Evolutionary conservation across 2,797 vertebrate genomes (phyloP), one percentile per base, ranked within the genome.

Genomic region (Spinus pinus): DNA sequence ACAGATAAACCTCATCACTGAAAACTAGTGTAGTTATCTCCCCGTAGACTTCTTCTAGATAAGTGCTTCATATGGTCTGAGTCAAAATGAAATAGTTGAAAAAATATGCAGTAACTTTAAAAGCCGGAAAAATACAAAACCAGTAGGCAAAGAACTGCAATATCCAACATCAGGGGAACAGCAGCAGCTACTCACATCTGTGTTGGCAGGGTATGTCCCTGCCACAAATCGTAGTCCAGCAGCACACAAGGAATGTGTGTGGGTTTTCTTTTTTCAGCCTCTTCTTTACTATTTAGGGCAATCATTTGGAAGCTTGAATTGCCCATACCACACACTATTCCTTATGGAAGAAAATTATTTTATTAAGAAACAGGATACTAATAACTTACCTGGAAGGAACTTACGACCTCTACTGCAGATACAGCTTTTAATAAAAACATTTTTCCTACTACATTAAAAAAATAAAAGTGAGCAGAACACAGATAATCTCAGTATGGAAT

Each of bases 321-420:
- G 65, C 37, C 53, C 20, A 7, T 25, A 50, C 16, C 19, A 69
- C 23, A 57, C 46, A 42, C 65, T 42, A 37, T 33, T 83, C 27
- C 39, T 51, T n/a, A 50, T 3, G 23, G n/a, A 33, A 74, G 71
- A 75, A 44, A 41, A 27, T 0, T 50, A 2, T n/a, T 62, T n/a
- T 60, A 60, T 53, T 51, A 81, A 94, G 65, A 91, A 94, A 75
- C 54, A 33, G 56, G 25, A 60, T 81, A 67, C 30, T 69, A 50
- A 9, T 39, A 74, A 83, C 94, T 96, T 94, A 96, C 85, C 94
- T 93, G 87, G 44, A 86, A 91, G 61, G 49, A 87, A 80, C 14
- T n/a, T 41, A 4, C 1, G 46, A 46, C 10, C 64, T 81, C 33
- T 84, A 13, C 35, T 44, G 28, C 15, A 71, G 50, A 19, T 28